A percentile compares a stretch with the other conserved stretches of the same genome.
These are phyloP conservation scores for Biston stratarius DNA, from an alignment of 2,888 invertebrate genomes.

Conservation along the genomic window DNA sequence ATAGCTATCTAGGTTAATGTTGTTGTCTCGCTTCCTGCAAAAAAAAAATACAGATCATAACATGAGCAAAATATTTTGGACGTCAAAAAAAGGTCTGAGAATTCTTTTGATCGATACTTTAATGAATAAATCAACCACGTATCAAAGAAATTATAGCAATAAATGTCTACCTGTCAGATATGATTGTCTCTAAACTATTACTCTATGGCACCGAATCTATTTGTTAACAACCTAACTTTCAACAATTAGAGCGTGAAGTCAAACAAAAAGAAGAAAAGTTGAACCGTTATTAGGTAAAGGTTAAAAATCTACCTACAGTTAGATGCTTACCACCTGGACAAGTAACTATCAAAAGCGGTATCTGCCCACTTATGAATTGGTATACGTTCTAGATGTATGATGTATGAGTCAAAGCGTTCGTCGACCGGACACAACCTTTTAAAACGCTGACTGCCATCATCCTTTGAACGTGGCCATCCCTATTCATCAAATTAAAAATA, in stretches of 20 bases:
- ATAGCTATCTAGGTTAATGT: slow-evolving; percentile 27
- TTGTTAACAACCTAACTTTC: slow-evolving; percentile 8
- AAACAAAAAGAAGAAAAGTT: slow-evolving; percentile 43
- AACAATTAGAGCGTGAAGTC: slow-evolving; percentile 52
- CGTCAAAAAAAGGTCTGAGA: background rate
- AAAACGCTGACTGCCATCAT: slow-evolving; percentile 61
- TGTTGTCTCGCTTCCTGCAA: slow-evolving; percentile 6
- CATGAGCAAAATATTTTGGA: background rate
- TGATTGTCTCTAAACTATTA: background rate
- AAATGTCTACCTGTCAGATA: background rate
- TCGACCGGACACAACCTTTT: slow-evolving; percentile 64
- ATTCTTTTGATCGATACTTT: background rate
- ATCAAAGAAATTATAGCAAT: background rate
- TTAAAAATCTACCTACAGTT: slow-evolving; percentile 30
- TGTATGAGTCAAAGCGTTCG: slow-evolving; percentile 9
- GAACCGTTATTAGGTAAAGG: slow-evolving; percentile 46
- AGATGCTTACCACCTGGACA: slow-evolving; percentile 11
- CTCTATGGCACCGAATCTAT: background rate
- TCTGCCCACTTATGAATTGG: slow-evolving; percentile 10
- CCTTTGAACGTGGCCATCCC: slow-evolving; percentile 45
- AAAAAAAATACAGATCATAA: background rate
- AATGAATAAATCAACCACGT: background rate
- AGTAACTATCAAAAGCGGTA: slow-evolving; percentile 3
- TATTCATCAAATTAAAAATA: slow-evolving; percentile 8
- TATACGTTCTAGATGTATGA: slow-evolving; percentile 20